Evolutionary conservation across 1,140 invertebrate species (phyloP).

Genomic region (Drosophila insularis): DNA sequence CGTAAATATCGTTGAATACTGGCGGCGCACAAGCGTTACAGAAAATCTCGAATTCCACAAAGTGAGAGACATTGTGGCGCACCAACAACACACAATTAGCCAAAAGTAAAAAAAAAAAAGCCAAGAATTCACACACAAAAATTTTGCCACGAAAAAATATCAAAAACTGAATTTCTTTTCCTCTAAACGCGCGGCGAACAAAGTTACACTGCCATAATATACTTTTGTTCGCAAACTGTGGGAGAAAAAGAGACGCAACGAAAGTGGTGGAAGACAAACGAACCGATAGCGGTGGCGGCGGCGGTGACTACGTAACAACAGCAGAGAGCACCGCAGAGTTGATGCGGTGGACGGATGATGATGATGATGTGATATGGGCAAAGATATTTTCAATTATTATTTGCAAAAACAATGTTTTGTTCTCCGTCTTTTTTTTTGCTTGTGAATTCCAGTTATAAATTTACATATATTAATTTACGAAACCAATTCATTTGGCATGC

Average conservation of each 20-base stretch:
- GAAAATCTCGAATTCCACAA: conserved; percentile 70
- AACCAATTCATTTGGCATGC: neutral
- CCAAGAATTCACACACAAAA: neutral
- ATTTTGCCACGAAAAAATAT: neutral
- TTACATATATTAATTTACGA: neutral
- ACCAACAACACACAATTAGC: neutral
- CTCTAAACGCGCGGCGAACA: conserved; percentile 20
- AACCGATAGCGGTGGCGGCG: conserved; percentile 46
- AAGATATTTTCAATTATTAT: neutral
- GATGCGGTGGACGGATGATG: conserved; percentile 48
- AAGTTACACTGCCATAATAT: conserved; percentile 46
- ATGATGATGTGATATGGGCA: conserved; percentile 23
- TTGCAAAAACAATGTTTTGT: conserved; percentile 2
- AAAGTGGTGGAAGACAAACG: conserved; percentile 43
- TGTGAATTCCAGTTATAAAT: neutral
- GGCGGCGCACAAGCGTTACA: conserved; percentile 61
- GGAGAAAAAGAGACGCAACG: conserved; percentile 21
- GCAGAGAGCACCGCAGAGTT: conserved; percentile 30
- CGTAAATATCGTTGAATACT: conserved; percentile 68
- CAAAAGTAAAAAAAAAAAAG: neutral
- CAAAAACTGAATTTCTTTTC: conserved; percentile 44
- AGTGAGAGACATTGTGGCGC: conserved; percentile 52
- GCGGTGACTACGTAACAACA: conserved; percentile 59
- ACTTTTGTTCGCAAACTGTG: conserved; percentile 18
- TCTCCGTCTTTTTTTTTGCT: neutral